Conservation (phyloP, 2,797 vertebrate genomes). For the Benthosema pterotum region DNA sequence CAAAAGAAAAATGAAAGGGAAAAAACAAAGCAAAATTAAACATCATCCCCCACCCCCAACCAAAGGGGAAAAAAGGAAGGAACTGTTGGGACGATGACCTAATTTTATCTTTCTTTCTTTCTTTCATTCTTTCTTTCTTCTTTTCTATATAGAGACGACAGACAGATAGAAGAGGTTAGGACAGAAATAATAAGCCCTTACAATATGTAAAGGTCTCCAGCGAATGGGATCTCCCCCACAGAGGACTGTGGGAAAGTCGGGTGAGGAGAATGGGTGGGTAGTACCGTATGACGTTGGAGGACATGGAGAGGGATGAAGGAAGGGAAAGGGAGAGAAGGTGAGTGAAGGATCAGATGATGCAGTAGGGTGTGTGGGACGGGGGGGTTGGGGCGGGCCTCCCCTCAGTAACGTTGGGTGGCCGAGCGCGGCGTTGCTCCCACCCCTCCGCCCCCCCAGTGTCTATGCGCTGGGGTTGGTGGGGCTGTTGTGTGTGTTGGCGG, state of each 20-base stretch:
- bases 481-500: constrained; percentile 82
- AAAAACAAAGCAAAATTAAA: constrained; percentile 59
- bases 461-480: constrained; percentile 96
- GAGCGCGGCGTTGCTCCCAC: constrained; percentile 15
- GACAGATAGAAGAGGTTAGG: constrained; percentile 73
- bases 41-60: constrained; percentile 11
- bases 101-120: constrained; percentile 68
- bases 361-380: constrained; percentile 35
- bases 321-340: constrained; percentile 27
- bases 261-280: constrained; percentile 42
- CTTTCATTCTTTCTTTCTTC: constrained; percentile 54
- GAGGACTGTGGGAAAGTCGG: constrained; percentile 74
- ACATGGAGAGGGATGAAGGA: constrained; percentile 45
- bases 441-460: constrained; percentile 40
- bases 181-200: constrained; percentile 87
- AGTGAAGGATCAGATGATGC: constrained; percentile 4
- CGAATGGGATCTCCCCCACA: constrained; percentile 80
- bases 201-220: constrained; percentile 89
- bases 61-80: constrained; percentile 14
- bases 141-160: constrained; percentile 72
- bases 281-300: constrained; percentile 1
- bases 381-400: constrained; percentile 3
- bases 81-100: constrained; percentile 76
- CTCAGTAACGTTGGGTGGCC: constrained; percentile 11
- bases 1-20: constrained; percentile 56